A percentile compares a stretch with the other conserved stretches of the same genome.
phyloP scores from a whole-genome alignment of 2,113 vertebrate genomes.

The Pelobates fuscus region DNA sequence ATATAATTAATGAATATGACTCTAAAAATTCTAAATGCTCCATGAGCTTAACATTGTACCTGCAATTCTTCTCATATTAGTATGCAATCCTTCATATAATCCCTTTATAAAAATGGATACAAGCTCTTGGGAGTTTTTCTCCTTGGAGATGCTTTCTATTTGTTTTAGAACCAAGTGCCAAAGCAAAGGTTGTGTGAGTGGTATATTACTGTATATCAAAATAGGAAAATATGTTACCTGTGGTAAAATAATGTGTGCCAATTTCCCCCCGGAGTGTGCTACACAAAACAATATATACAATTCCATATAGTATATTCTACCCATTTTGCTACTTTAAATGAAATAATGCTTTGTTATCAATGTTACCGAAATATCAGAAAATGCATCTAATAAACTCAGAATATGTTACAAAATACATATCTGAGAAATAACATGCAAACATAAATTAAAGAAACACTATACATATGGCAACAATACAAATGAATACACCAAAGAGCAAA shows the following conservation, averaged over 20 bases:
- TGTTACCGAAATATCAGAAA: no score
- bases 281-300: slow-evolving; percentile 4
- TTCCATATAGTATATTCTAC: background rate
- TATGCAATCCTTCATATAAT: background rate
- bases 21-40: background rate
- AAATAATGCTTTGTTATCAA: no score
- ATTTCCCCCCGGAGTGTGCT: slow-evolving; percentile 30
- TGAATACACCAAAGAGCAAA: no score
- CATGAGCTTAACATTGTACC: background rate
- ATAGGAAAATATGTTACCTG: background rate
- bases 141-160: slow-evolving; percentile 27
- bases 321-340: background rate
- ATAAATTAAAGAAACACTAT: no score
- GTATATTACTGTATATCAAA: slow-evolving; percentile 23
- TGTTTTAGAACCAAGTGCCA: slow-evolving; percentile 14
- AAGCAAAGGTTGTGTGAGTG: slow-evolving; percentile 30
- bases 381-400: no score
- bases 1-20: no score
- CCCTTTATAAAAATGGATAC: slow-evolving; percentile 11
- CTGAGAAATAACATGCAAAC: no score
- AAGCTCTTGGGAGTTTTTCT: slow-evolving; percentile 16
- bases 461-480: no score
- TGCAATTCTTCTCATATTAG: background rate
- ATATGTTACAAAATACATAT: no score
- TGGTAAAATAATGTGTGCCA: slow-evolving; percentile 13